A percentile compares a stretch with the other conserved stretches of the same genome.
These are phyloP conservation scores for Hozukius guyotensis DNA, from an alignment of 2,797 vertebrate species.

Conservation along the genomic window DNA sequence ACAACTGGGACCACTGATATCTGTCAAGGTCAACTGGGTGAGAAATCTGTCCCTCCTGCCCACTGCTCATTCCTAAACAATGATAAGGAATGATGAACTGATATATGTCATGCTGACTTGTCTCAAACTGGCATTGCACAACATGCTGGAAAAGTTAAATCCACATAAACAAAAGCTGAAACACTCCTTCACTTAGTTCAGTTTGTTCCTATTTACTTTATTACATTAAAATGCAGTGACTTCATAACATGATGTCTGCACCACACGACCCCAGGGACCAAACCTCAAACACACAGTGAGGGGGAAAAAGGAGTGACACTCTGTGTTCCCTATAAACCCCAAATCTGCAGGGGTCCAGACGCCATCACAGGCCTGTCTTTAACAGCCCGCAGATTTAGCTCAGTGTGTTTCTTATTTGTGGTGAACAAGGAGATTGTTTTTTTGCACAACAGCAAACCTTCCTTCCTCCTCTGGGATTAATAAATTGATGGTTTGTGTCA, in stretches of 20 bases:
- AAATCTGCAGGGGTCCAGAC: constrained; percentile 20
- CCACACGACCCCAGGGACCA: not conserved
- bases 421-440: not conserved
- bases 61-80: not conserved
- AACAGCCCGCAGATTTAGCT: not conserved
- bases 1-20: constrained; percentile 85
- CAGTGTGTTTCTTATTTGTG: constrained; percentile 53
- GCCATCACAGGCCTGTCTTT: not conserved
- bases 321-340: not conserved
- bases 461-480: constrained; percentile 4
- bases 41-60: constrained; percentile 38
- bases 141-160: constrained; percentile 3
- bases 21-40: constrained; percentile 88
- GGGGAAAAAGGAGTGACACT: constrained; percentile 1
- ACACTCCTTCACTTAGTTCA: not conserved
- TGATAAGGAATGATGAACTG: not conserved
- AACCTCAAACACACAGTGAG: constrained; percentile 25
- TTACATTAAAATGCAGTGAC: not conserved
- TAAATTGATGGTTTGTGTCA: not conserved
- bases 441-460: not conserved
- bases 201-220: not conserved
- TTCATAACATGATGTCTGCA: not conserved
- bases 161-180: not conserved
- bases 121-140: constrained; percentile 3
- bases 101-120: not conserved